These are phyloP conservation scores for Apeltes quadracus DNA, from an alignment of 2,113 vertebrate genomes.

Conservation along the genomic window DNA sequence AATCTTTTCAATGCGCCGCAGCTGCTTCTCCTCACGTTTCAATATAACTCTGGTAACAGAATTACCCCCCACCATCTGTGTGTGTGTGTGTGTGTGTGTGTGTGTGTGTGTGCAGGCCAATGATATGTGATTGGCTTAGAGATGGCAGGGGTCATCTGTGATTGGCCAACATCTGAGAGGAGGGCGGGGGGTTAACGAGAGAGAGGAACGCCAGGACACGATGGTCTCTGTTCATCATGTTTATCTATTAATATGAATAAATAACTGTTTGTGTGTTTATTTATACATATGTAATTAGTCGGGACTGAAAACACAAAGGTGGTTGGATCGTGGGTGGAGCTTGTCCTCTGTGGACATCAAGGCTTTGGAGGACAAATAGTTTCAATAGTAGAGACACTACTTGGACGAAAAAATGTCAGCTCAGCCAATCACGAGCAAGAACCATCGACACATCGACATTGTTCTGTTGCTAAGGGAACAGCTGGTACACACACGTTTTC, in stretches of 20 bases:
- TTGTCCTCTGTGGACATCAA: too few relatives aligned
- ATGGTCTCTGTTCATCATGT: constrained; percentile 11
- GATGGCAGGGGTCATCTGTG: constrained; percentile 38
- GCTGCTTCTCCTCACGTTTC: constrained; percentile 71
- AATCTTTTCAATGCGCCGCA: constrained; percentile 59
- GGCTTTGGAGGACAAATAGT: too few relatives aligned
- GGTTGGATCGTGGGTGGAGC: too few relatives aligned
- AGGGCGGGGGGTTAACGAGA: constrained; percentile 57
- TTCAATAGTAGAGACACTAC: too few relatives aligned
- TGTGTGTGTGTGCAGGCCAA: constrained; percentile 13
- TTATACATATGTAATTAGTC: too few relatives aligned
- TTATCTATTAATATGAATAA: background rate
- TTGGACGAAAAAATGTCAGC: too few relatives aligned
- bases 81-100: constrained; percentile 14
- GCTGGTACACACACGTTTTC: constrained; percentile 4
- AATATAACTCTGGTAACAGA: constrained; percentile 58
- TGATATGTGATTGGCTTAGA: constrained; percentile 51
- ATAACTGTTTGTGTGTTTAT: too few relatives aligned
- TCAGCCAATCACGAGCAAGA: too few relatives aligned
- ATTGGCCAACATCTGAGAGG: constrained; percentile 55
- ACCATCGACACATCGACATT: constrained; percentile 14
- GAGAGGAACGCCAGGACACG: constrained; percentile 23
- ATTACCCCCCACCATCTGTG: constrained; percentile 50
- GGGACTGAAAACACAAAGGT: too few relatives aligned
- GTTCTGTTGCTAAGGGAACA: constrained; percentile 30